Evolutionary conservation across 2,113 vertebrate species (phyloP).

Genomic region (Aix galericulata): DNA sequence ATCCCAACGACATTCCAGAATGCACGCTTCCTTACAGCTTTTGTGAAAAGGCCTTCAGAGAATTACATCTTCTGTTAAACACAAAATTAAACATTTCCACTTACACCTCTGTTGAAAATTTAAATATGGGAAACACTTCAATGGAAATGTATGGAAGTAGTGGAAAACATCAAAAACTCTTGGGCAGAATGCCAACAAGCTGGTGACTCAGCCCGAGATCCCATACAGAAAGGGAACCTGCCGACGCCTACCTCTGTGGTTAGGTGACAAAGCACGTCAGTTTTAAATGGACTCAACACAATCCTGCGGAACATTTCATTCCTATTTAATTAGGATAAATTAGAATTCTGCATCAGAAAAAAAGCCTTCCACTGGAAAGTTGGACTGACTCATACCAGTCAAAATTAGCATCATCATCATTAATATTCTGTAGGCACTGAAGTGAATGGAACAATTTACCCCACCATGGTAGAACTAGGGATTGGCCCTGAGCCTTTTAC

Average conservation of each 20-base stretch:
- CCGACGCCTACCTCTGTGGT: background rate
- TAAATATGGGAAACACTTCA: background rate
- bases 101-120: background rate
- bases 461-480: background rate
- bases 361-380: background rate
- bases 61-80: background rate
- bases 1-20: background rate
- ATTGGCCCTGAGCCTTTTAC: background rate
- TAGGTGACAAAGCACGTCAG: background rate
- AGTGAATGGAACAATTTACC: background rate
- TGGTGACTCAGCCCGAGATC: background rate
- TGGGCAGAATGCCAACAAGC: background rate
- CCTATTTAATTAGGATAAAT: background rate
- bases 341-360: background rate
- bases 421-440: background rate
- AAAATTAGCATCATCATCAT: background rate
- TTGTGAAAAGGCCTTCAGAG: background rate
- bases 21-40: background rate
- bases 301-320: background rate
- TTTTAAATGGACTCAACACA: background rate
- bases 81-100: background rate
- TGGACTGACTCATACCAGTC: background rate
- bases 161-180: background rate
- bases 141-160: no score
- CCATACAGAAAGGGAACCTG: background rate